These are phyloP conservation scores for Alloplasta piceator DNA, from an alignment of 2,888 invertebrate genomes.

Conservation along the genomic window DNA sequence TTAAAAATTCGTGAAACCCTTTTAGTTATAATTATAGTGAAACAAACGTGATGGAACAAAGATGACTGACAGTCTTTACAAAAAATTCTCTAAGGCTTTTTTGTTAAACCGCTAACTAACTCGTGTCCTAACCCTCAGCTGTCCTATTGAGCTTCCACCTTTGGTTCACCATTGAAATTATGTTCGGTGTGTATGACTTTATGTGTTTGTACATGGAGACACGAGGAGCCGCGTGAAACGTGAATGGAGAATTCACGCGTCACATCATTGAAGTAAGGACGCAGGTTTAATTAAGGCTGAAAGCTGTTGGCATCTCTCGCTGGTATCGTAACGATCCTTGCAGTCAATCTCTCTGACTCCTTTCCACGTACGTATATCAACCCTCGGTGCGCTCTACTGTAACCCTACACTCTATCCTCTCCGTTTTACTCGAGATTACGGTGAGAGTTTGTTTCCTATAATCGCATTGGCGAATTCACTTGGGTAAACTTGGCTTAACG, in stretches of 20 bases:
- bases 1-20: no score
- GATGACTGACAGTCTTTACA: no score
- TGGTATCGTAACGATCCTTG: conserved; percentile 29
- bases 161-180: no score
- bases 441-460: conserved; percentile 71
- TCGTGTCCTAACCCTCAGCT: no score
- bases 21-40: no score
- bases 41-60: no score
- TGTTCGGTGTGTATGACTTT: conserved; percentile 5
- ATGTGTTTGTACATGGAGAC: not conserved
- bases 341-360: not conserved
- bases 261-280: not conserved
- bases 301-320: conserved; percentile 33
- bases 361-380: not conserved
- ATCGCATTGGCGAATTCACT: conserved; percentile 71
- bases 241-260: conserved; percentile 32
- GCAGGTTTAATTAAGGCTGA: conserved; percentile 44
- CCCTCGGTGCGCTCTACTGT: conserved; percentile 6
- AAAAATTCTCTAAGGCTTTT: no score
- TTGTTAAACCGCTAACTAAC: no score
- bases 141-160: no score
- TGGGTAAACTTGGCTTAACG: conserved; percentile 66
- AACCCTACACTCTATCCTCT: conserved; percentile 28
- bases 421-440: conserved; percentile 48
- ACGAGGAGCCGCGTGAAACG: conserved; percentile 13